Evolutionary conservation across 1,140 invertebrate species (phyloP).

Genomic region (Heliothis virescens): DNA sequence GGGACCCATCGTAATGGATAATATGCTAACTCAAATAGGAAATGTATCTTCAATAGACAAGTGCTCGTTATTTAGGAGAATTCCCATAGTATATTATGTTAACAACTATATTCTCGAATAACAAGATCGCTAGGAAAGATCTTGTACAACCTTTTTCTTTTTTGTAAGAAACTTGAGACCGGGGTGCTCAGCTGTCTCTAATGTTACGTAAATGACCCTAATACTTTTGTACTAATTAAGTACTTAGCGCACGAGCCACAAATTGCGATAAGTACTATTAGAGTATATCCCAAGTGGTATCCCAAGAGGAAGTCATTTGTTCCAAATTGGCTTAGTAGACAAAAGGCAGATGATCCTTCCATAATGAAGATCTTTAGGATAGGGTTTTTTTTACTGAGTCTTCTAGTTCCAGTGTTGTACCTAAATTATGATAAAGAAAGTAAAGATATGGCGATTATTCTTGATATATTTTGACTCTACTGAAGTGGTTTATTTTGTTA

Average conservation of each 20-base stretch:
- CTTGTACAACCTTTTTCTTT: background rate
- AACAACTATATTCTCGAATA: background rate
- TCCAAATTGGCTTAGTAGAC: constrained; percentile 30
- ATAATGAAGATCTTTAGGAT: constrained; percentile 3
- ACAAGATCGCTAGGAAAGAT: background rate
- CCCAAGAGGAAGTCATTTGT: constrained; percentile 22
- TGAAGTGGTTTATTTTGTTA: too few species aligned
- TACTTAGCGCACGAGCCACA: constrained; percentile 18
- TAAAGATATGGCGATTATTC: too few species aligned
- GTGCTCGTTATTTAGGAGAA: too few species aligned
- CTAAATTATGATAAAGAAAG: too few species aligned
- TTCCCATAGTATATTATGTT: background rate
- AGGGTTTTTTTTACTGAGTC: background rate
- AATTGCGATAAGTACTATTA: constrained; percentile 19
- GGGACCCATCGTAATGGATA: constrained; percentile 21
- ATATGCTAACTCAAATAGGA: background rate
- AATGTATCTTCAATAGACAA: background rate
- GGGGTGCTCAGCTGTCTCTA: background rate
- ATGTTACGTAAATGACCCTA: background rate
- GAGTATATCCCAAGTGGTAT: constrained; percentile 16
- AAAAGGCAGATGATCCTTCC: constrained; percentile 22
- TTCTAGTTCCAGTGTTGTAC: too few species aligned
- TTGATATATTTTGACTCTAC: too few species aligned
- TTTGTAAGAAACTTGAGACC: background rate
- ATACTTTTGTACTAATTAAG: constrained; percentile 9